Evolutionary conservation across 2,888 invertebrate genomes (phyloP).

Genomic region (Orthosia gothica): DNA sequence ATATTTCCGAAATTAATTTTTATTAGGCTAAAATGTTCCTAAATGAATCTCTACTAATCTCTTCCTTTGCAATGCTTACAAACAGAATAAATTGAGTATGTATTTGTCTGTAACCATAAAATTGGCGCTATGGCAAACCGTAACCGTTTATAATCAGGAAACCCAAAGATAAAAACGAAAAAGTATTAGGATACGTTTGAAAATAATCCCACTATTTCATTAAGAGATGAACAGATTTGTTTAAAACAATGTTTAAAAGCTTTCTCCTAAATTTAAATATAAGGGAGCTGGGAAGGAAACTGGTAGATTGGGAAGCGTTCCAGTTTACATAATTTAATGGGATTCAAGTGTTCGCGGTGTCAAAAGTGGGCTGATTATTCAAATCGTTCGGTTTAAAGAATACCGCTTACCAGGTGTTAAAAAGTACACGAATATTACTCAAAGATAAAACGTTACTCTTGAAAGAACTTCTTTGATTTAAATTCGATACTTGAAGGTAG

Average conservation of each 20-base stretch:
- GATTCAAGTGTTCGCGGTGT: slow-evolving; percentile 53
- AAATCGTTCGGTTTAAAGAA: slow-evolving; percentile 37
- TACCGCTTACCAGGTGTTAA: slow-evolving; percentile 10
- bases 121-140: not conserved
- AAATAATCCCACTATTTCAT: slow-evolving; percentile 27
- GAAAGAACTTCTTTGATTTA: not conserved
- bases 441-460: not conserved
- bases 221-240: slow-evolving; percentile 40
- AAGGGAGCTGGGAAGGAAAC: slow-evolving; percentile 39
- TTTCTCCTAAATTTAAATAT: slow-evolving; percentile 52
- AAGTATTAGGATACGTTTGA: slow-evolving; percentile 6
- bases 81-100: slow-evolving; percentile 14
- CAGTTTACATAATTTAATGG: slow-evolving; percentile 68
- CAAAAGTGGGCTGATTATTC: slow-evolving; percentile 59
- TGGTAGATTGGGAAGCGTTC: slow-evolving; percentile 46
- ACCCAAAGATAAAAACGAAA: slow-evolving; percentile 3
- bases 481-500: not conserved
- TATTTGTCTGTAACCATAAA: slow-evolving; percentile 16
- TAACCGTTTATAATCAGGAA: slow-evolving; percentile 5
- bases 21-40: not conserved
- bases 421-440: not conserved
- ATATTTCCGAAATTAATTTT: not conserved
- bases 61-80: not conserved
- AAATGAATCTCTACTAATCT: not conserved
- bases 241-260: slow-evolving; percentile 55